Evolutionary conservation across 2,797 vertebrate species (phyloP).

Genomic region (Microcaecilia unicolor): DNA sequence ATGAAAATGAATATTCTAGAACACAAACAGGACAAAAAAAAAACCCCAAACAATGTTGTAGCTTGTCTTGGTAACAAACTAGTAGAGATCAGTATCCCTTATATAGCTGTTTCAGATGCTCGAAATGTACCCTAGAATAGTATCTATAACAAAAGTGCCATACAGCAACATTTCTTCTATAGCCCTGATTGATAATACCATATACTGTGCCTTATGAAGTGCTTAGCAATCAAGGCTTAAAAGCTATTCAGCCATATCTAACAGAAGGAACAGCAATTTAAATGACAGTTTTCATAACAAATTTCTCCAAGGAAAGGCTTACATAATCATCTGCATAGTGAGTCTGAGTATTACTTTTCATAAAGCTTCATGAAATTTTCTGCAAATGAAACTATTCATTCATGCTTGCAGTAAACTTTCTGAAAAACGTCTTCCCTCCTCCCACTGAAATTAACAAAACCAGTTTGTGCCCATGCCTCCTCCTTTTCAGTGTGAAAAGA

Average conservation of each 20-base stretch:
- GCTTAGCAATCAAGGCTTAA: slow-evolving; percentile 13
- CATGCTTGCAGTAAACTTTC: no score
- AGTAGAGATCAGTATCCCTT: no score
- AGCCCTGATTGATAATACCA: neutral
- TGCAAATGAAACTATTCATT: slow-evolving; percentile 3
- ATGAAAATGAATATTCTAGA: no score
- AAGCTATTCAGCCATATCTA: slow-evolving; percentile 4
- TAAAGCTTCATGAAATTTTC: slow-evolving; percentile 7
- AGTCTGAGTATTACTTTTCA: slow-evolving; percentile 5
- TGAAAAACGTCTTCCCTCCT: no score
- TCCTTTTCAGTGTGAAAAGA: no score
- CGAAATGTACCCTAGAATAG: neutral
- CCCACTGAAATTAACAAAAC: no score
- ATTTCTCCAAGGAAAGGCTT: slow-evolving; percentile 8
- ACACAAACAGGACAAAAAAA: no score
- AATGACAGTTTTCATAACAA: slow-evolving; percentile 13
- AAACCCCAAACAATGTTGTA: no score
- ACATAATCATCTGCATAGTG: neutral
- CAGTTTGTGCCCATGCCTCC: no score
- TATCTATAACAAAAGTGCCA: slow-evolving; percentile 1
- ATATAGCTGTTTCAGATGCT: no score
- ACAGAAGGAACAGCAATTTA: slow-evolving; percentile 22
- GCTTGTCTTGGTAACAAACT: no score
- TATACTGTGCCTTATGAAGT: slow-evolving; percentile 1
- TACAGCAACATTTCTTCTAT: neutral